These are phyloP conservation scores for Promerops cafer DNA, from an alignment of 2,113 vertebrate species.

Conservation along the genomic window DNA sequence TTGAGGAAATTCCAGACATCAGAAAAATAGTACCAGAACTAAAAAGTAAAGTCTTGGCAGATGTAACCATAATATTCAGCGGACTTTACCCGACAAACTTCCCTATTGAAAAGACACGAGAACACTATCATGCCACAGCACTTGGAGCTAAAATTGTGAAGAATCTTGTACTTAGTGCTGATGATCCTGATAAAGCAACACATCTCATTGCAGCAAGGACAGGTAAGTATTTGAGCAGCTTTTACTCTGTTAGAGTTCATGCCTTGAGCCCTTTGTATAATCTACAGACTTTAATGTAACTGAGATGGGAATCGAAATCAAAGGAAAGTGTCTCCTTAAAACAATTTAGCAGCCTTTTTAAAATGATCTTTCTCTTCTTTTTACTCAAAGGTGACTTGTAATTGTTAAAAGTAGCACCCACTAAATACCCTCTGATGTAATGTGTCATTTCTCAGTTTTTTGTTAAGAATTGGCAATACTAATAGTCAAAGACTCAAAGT, in stretches of 20 bases:
- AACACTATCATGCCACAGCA: conserved; percentile 89
- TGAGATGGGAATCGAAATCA: neutral
- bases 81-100: conserved; percentile 94
- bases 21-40: conserved; percentile 92
- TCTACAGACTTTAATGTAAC: neutral
- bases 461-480: neutral
- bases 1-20: conserved; percentile 83
- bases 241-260: neutral
- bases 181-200: conserved; percentile 80
- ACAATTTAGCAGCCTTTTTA: neutral
- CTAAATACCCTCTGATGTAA: neutral
- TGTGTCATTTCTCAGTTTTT: neutral
- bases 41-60: conserved; percentile 84
- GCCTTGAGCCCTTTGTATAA: neutral
- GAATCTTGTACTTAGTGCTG: conserved; percentile 74
- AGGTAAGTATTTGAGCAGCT: conserved; percentile 70
- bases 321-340: neutral
- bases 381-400: neutral
- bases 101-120: conserved; percentile 90
- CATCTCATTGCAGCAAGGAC: conserved; percentile 91
- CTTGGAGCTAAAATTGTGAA: conserved; percentile 88
- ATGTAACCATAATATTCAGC: conserved; percentile 85
- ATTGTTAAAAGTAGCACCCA: neutral
- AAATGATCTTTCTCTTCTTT: neutral
- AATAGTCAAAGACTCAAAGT: neutral